Percentiles rank a stretch among this genome's conserved stretches.
Evolutionary conservation across 1,140 invertebrate genomes (phyloP).

Genomic region (Holcopasites calliopsidis): DNA sequence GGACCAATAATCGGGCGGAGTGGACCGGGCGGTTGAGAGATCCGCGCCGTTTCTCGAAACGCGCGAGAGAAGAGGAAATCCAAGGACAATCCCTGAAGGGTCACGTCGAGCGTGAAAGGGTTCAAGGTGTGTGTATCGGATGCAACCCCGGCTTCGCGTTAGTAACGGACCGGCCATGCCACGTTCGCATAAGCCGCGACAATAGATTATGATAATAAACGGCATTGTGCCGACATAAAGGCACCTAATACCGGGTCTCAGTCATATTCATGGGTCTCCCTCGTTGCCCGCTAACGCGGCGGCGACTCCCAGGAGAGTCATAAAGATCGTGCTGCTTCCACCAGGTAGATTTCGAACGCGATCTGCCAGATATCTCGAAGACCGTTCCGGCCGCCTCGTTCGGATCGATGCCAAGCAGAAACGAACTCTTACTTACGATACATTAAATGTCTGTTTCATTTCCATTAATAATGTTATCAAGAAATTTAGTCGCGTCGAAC

Average conservation of each 20-base stretch:
- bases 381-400: too few species aligned
- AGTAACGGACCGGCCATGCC: conserved; percentile 50
- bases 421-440: too few species aligned
- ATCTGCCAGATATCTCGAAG: background rate
- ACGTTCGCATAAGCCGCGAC: conserved; percentile 69
- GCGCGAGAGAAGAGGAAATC: conserved; percentile 14
- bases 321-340: conserved; percentile 65
- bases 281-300: conserved; percentile 44
- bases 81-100: conserved; percentile 38
- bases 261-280: conserved; percentile 56
- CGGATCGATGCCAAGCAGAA: too few species aligned
- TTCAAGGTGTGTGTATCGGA: conserved; percentile 39
- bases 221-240: conserved; percentile 74
- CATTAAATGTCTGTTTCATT: too few species aligned
- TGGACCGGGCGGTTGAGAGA: background rate
- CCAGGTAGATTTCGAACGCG: conserved; percentile 40
- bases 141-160: conserved; percentile 42
- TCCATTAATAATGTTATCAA: too few species aligned
- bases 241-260: conserved; percentile 59
- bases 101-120: conserved; percentile 42
- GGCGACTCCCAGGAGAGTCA: conserved; percentile 46
- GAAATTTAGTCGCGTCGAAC: too few species aligned
- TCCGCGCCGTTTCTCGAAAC: conserved; percentile 10
- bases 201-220: conserved; percentile 78
- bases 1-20: background rate